Evolutionary conservation across 2,888 invertebrate genomes (phyloP).

Genomic region (Helleia helle): DNA sequence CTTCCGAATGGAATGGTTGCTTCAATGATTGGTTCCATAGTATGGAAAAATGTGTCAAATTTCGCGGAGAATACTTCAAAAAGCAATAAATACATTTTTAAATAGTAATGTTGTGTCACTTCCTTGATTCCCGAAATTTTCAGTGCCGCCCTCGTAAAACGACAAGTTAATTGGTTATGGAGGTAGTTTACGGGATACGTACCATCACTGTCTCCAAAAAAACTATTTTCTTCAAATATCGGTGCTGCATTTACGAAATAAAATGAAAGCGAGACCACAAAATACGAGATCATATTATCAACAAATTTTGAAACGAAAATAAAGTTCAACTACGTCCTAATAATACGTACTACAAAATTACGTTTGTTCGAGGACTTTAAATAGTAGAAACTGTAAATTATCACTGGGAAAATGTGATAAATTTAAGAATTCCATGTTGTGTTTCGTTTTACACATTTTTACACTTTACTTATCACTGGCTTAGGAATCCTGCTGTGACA

Average conservation of each 20-base stretch:
- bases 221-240: neutral
- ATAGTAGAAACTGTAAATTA: neutral
- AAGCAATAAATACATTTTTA: too few relatives aligned
- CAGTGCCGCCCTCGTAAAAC: too few relatives aligned
- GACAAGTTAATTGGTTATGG: too few relatives aligned
- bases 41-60: too few relatives aligned
- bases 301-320: neutral
- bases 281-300: too few relatives aligned
- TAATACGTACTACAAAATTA: neutral
- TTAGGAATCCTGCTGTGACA: slow-evolving; percentile 5
- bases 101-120: too few relatives aligned
- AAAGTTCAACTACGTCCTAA: neutral
- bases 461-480: slow-evolving; percentile 2
- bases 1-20: too few relatives aligned
- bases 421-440: neutral
- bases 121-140: too few relatives aligned
- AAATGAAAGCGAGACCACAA: neutral
- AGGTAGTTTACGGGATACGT: too few relatives aligned
- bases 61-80: too few relatives aligned
- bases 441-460: neutral
- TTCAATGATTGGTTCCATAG: too few relatives aligned
- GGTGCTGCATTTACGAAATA: neutral
- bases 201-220: neutral
- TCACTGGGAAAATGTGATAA: neutral
- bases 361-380: neutral